Evolutionary conservation across 2,797 vertebrate genomes (phyloP).

Genomic region (Rhinogobio ventralis): DNA sequence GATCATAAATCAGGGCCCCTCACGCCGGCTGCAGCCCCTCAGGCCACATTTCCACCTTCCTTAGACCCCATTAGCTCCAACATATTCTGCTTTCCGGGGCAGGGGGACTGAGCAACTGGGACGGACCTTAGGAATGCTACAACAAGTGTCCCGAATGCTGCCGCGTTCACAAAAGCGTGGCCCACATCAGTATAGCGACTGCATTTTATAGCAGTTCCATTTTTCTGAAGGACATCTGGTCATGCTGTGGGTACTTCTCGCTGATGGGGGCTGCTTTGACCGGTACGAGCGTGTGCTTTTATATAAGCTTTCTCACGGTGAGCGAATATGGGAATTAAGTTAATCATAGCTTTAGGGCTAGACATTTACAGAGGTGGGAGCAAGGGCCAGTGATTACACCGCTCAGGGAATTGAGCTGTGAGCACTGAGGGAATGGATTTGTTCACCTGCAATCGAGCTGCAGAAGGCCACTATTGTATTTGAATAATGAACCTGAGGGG

Average conservation of each 20-base stretch:
- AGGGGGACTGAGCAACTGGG: conserved; percentile 15
- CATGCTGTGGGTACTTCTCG: conserved; percentile 44
- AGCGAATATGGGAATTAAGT: conserved; percentile 60
- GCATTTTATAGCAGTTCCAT: conserved; percentile 39
- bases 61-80: conserved; percentile 61
- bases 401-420: conserved; percentile 49
- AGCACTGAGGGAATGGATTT: conserved; percentile 39
- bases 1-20: conserved; percentile 66
- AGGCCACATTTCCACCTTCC: conserved; percentile 64
- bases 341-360: conserved; percentile 61
- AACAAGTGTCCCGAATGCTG: conserved; percentile 45
- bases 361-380: conserved; percentile 52
- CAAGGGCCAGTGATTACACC: conserved; percentile 54
- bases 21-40: conserved; percentile 55
- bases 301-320: conserved; percentile 65
- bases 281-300: conserved; percentile 48
- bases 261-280: conserved; percentile 39
- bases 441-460: conserved; percentile 39
- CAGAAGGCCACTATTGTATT: conserved; percentile 39
- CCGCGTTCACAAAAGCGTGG: not conserved
- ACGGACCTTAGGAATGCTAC: conserved; percentile 32
- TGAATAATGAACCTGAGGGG: conserved; percentile 56
- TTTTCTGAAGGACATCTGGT: conserved; percentile 56
- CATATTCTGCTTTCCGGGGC: conserved; percentile 51
- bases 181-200: conserved; percentile 9